Base-by-base conservation (phyloP, 2,888 invertebrate genomes). In the Drosophila quinaria region DNA sequence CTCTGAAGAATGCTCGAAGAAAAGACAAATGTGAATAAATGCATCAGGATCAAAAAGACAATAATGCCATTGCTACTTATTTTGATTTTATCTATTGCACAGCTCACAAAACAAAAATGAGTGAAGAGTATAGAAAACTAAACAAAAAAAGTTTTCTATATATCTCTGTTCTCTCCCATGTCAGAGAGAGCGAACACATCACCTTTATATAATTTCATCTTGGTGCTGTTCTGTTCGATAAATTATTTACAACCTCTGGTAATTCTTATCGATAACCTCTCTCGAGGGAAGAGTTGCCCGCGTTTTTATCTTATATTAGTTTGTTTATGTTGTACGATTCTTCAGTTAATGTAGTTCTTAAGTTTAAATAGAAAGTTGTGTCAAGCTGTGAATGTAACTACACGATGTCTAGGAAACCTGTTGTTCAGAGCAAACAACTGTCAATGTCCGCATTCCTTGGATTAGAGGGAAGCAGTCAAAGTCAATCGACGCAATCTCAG, bases 371-470 rank as follows among this genome's bases (percentile, higher is more conserved):
- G 15, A 19, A 15, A 11, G 33, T 19, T 47, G 6, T 54, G 35
- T 29, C 41, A 29, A 39, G 37, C 49, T 39, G 51, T 70, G 11
- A 33, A 15, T 4, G n/a, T 22, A 11, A 5, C 8, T 13, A 22
- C 22, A 65, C 9, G 19, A 76, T 76, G 76, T 65, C 78, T 3
- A 59, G 59, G 35, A 76, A 63, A 29, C 37, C 64, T 1, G 6
- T 33, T n/a, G 52, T 44, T 37, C 59, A 80, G 67, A 74, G 70
- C 5, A 90, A 88, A 37, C 91, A 90, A 31, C 74, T 91, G 60
- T 84, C 91, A 1, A 64, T 91, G 60, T 84, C 86, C 52, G 76
- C 91, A 10, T 91, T 91, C 59, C 66, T 91, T 29, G 91, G 83
- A 11, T 73, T 81, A 11, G 80, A 73, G 5, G 51, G 33, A 2